These are phyloP conservation scores for Nerophis lumbriciformis DNA, from an alignment of 2,113 vertebrate genomes.

Conservation along the genomic window DNA sequence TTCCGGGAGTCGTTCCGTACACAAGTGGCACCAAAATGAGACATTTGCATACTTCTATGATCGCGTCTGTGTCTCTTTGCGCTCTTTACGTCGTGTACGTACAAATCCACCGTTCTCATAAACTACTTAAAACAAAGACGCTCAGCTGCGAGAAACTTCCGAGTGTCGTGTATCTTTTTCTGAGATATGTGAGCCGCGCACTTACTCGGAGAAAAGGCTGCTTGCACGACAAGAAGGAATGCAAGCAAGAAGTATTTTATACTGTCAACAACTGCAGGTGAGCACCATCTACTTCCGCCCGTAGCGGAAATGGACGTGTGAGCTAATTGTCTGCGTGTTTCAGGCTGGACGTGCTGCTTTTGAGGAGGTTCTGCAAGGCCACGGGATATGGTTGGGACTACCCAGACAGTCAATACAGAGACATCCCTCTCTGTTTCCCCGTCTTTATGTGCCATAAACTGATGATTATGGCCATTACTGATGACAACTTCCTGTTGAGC, in stretches of 20 bases:
- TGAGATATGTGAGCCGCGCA: constrained; percentile 25
- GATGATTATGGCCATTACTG: constrained; percentile 51
- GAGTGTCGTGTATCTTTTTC: constrained; percentile 34
- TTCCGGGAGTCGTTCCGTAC: not conserved
- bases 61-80: not conserved
- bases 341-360: constrained; percentile 29
- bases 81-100: constrained; percentile 33
- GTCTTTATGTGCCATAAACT: constrained; percentile 50
- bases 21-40: constrained; percentile 28
- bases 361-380: constrained; percentile 62
- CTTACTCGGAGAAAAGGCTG: constrained; percentile 26
- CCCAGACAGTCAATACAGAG: constrained; percentile 65
- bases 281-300: not conserved
- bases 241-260: constrained; percentile 17
- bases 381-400: constrained; percentile 70
- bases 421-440: constrained; percentile 61
- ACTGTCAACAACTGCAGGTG: constrained; percentile 57
- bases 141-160: constrained; percentile 37
- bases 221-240: not conserved
- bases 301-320: not conserved
- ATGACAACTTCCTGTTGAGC: constrained; percentile 52
- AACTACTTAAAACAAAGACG: constrained; percentile 15
- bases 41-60: not conserved
- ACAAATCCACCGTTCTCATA: constrained; percentile 47
- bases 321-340: not conserved